Conservation (phyloP, 2,113 vertebrate species). For the Larimichthys polyactis region DNA sequence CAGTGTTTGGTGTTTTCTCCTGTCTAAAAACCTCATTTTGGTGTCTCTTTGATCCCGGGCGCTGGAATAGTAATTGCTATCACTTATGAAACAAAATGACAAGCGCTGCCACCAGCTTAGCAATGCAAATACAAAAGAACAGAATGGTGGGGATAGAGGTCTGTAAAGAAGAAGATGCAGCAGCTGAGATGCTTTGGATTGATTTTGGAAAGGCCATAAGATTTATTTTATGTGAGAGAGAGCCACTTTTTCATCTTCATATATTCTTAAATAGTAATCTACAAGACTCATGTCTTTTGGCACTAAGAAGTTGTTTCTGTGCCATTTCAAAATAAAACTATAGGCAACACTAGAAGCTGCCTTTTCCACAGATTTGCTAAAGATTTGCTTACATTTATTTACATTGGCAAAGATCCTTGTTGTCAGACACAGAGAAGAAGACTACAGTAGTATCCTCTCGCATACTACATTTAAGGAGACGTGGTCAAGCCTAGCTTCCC, state of each 20-base stretch:
- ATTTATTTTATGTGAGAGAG: not conserved
- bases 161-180: slow-evolving; percentile 20
- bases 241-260: slow-evolving; percentile 4
- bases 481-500: not conserved
- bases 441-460: slow-evolving; percentile 2
- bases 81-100: slow-evolving; percentile 77
- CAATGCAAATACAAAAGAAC: slow-evolving; percentile 61
- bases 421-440: not conserved
- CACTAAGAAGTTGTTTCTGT: not conserved
- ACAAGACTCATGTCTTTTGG: not conserved
- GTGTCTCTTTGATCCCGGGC: slow-evolving; percentile 75
- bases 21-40: slow-evolving; percentile 74
- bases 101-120: slow-evolving; percentile 65
- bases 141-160: slow-evolving; percentile 18
- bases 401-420: not conserved
- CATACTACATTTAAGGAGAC: not conserved
- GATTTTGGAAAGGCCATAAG: not conserved
- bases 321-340: not conserved
- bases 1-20: slow-evolving; percentile 66
- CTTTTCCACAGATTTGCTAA: not conserved
- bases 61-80: slow-evolving; percentile 76
- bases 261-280: slow-evolving; percentile 7
- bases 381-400: not conserved
- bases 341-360: not conserved
- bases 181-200: not conserved